Base-by-base conservation (phyloP, 1,140 invertebrate genomes). In the Scaptomyza hsui region DNA sequence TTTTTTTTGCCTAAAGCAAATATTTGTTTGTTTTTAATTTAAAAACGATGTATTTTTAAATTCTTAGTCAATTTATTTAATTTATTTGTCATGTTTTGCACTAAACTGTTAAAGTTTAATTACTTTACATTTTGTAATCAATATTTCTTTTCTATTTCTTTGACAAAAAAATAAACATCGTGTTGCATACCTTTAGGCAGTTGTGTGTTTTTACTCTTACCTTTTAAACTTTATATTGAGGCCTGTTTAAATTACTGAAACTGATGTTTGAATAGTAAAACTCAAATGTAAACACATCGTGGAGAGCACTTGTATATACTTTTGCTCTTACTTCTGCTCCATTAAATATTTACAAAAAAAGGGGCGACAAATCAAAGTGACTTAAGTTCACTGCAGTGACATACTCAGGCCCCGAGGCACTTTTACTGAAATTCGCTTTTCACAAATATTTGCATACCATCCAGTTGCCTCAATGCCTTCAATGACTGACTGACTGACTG, bases 341-440 rank as follows among this genome's bases (percentile, higher is more conserved):
- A 86, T 86, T 86, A 88, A 86, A 88, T 86, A 86, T 86, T 86
- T 88, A 86, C 69, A 77, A 71, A 75, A 29, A 65, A 78, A 32
- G 41, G 44, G 51, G 60, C 59, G 68, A 86, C 73, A 85, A 86
- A 86, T 85, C 81, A 85, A 85, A 85, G 81, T 85, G 81, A 77
- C 81, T 80, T 24, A 77, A 77, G 73, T 80, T 16, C 37, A 21
- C 15, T 63, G 16, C 15, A 69, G 16, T 67, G 65, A 86, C 81
- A 80, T 77, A 73, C 77, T 65, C 60, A 61, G 68, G 60, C 56
- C 65, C 18, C 26, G 49, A 65, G 69, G 59, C 64, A 74, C 77
- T 74, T 75, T 88, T 71, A 75, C 81, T 67, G 78, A 82, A 78
- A 78, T 88, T 75, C 81, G 44, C 78, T 78, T 72, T 59, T 68